These are phyloP conservation scores for Stegana nigrithorax DNA, from an alignment of 2,888 invertebrate genomes.

Conservation along the genomic window DNA sequence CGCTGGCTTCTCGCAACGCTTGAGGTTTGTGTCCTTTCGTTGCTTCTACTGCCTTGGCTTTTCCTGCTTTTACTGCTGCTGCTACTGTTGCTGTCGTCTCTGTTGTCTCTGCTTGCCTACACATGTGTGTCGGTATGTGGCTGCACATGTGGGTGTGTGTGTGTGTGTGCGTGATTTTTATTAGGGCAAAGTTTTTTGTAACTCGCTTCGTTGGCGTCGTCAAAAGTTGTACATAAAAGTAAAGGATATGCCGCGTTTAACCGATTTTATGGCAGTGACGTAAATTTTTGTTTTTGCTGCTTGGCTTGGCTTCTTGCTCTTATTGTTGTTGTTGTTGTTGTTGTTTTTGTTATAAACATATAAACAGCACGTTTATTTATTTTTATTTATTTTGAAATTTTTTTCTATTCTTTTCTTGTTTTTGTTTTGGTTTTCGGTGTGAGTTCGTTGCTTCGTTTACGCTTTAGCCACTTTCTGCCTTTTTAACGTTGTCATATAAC, in stretches of 20 bases:
- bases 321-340: not conserved
- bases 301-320: not conserved
- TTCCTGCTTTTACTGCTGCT: not conserved
- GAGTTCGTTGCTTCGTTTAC: too few relatives aligned
- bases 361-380: not conserved
- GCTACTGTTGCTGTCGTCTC: not conserved
- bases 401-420: not conserved
- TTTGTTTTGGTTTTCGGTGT: not conserved
- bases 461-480: too few relatives aligned
- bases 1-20: not conserved
- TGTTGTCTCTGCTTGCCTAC: not conserved
- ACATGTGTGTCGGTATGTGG: too few relatives aligned
- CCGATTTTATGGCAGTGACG: conserved; percentile 16
- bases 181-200: conserved; percentile 11
- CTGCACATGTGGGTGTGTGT: too few relatives aligned
- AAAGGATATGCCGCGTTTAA: conserved; percentile 13
- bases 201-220: not conserved
- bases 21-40: not conserved
- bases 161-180: too few relatives aligned
- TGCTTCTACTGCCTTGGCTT: not conserved
- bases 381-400: not conserved
- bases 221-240: conserved; percentile 12
- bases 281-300: not conserved
- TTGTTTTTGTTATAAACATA: not conserved
- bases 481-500: too few relatives aligned